phyloP scores from a whole-genome alignment of 2,797 vertebrate species.

The Numenius phaeopus region DNA sequence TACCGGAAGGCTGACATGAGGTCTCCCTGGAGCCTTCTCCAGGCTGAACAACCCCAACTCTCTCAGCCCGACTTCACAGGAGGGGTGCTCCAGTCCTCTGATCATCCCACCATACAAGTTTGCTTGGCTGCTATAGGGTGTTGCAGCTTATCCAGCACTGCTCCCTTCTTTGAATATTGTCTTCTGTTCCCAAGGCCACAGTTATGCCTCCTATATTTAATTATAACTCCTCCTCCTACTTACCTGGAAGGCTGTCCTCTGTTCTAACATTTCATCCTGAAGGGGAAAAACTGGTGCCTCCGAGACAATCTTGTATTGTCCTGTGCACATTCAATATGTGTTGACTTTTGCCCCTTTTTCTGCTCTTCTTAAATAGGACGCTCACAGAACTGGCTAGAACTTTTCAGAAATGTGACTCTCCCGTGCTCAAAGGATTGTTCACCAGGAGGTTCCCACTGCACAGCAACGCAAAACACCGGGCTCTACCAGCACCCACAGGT shows the following conservation, averaged over 20 bases:
- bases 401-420: neutral
- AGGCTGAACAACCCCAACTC: too few species aligned
- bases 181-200: neutral
- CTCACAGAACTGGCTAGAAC: neutral
- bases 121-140: neutral
- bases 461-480: neutral
- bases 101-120: neutral
- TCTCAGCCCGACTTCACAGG: too few species aligned
- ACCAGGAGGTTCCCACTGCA: rapidly evolving
- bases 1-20: too few species aligned
- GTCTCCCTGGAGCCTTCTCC: too few species aligned
- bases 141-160: neutral
- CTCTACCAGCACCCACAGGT: neutral
- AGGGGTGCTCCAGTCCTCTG: too few species aligned
- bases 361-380: neutral
- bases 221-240: neutral
- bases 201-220: neutral
- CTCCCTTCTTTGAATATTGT: neutral
- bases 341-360: neutral
- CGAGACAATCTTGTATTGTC: neutral
- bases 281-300: neutral
- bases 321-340: rapidly evolving
- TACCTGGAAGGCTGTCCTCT: neutral
- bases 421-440: neutral
- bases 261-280: neutral